Base-by-base conservation (phyloP, 2,113 vertebrate genomes). In the Zootoca vivipara region DNA sequence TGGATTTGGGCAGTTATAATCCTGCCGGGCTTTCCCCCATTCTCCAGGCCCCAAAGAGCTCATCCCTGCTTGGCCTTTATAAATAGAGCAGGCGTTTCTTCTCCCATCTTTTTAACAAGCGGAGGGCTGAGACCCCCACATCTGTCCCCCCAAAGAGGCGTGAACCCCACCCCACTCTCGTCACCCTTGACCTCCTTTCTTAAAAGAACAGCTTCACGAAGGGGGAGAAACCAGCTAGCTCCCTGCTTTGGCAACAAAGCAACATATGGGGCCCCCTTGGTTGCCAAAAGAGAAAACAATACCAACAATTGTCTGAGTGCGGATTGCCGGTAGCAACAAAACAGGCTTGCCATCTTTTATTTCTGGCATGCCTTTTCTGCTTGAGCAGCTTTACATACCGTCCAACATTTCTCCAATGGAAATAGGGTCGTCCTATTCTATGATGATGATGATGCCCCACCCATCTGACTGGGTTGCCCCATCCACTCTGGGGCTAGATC, bases 21-120 rank as follows among this genome's bases (percentile, higher is more conserved):
- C 93, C 88, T 73, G 82, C 88, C 89, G 93, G 89, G 92, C 67
- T 9, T 42, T 7, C 13, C 58, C 89, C 83, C 85, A 90, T 93
- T 93, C 92, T 93, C 90, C 79, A 26, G 2, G 0, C 1, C 30
- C 24, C 5, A 69, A 85, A 0, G 2, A 38, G 89, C 1, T 95
- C 94, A 95, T 90, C 91, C 85, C 74, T n/a, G 62, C 15, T 90
- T 87, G 92, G 87, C 69, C 82, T 80, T 86, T 0, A 65, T 82
- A 83, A 82, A 77, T 33, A 22, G 56, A 83, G 46, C 9, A 46
- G 46, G 40, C 26, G 10, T 26, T 52, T 46, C 18, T n/a, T 69
- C 65, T 22, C 12, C 2, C 38, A 33, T 18, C 38, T 64, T 40
- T 74, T 28, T 20, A 80, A 38, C 79, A 73, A 40, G 24, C 8